Base-by-base conservation (phyloP, 2,113 vertebrate species). In the Anser brachyrhynchus region DNA sequence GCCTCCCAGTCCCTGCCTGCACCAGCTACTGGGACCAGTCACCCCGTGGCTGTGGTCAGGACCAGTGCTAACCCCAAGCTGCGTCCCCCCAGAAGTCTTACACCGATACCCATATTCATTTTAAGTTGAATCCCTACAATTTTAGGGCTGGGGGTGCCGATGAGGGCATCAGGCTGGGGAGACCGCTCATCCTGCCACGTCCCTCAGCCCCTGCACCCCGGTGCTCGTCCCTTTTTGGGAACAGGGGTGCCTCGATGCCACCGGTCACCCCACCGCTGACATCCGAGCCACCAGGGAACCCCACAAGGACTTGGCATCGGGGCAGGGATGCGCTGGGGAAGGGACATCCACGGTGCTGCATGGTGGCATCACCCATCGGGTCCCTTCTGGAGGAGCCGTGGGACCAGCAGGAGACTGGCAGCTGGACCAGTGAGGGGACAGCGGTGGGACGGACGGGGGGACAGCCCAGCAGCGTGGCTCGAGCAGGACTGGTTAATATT, bases 121-220 rank as follows among this genome's bases (percentile, higher is more conserved):
- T 61, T 10, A 35, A 37, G 54, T 37, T 31, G 61, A 62, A 66
- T 70, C 18, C 33, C 33, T 79, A 51, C 15, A 19, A 28, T 67
- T 35, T 3, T 0, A 71, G 70, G 7, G 62, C 37, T 41, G 18
- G 17, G 26, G 26, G 11, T 65, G 62, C 11, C 8, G 3, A 5
- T 41, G 39, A 29, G 62, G 41, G 39, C 62, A 20, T 10, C 18
- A 29, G 26, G 39, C 62, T 65, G 62, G n/a, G 33, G 41, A 61
- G 20, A 58, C 17, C 19, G 6, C 19, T 10, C 0, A 44, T 61
- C 72, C 72, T 75, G 6, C 0, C 0, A 3, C n/a, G 25, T 80
- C 84, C 74, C 31, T 51, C 25, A 82, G 6, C 10, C 14, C 7
- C 52, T 16, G 13, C 31, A 5, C 12, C 3, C 5, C 37, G 6